A percentile compares a stretch with the other conserved stretches of the same genome.
Evolutionary conservation across 2,797 vertebrate species (phyloP).

Genomic region (Tapera naevia): DNA sequence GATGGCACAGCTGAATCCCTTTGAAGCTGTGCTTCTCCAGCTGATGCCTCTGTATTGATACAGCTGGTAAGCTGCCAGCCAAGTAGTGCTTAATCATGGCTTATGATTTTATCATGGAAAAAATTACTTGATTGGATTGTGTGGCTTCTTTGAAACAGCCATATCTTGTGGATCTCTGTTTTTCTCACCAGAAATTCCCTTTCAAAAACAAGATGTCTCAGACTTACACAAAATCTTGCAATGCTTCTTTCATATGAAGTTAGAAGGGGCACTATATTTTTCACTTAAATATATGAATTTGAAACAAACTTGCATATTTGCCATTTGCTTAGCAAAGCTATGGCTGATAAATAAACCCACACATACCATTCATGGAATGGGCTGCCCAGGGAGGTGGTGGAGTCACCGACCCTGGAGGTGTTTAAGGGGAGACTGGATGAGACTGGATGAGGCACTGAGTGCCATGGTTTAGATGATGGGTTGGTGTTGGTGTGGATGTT

Average conservation of each 20-base stretch:
- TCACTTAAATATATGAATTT: neutral
- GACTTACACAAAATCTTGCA: neutral
- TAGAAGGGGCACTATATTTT: neutral
- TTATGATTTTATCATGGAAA: neutral
- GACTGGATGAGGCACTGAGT: too few relatives aligned
- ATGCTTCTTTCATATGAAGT: neutral
- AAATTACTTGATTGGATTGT: neutral
- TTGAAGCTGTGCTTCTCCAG: neutral
- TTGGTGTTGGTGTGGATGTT: too few relatives aligned
- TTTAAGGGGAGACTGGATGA: too few relatives aligned
- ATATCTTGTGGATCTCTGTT: neutral
- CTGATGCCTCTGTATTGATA: neutral
- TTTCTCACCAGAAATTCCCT: too few relatives aligned
- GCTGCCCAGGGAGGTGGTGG: too few relatives aligned
- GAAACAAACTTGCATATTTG: neutral
- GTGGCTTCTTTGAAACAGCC: neutral
- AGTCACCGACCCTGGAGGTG: too few relatives aligned
- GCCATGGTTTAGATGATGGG: too few relatives aligned
- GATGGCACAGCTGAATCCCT: neutral
- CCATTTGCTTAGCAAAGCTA: neutral
- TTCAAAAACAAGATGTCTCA: neutral
- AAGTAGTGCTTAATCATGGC: neutral
- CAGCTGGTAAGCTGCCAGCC: neutral
- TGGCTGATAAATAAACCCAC: neutral
- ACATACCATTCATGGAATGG: rapidly evolving